Evolutionary conservation across 1,140 invertebrate genomes (phyloP).

Genomic region (Dreissena polymorpha): DNA sequence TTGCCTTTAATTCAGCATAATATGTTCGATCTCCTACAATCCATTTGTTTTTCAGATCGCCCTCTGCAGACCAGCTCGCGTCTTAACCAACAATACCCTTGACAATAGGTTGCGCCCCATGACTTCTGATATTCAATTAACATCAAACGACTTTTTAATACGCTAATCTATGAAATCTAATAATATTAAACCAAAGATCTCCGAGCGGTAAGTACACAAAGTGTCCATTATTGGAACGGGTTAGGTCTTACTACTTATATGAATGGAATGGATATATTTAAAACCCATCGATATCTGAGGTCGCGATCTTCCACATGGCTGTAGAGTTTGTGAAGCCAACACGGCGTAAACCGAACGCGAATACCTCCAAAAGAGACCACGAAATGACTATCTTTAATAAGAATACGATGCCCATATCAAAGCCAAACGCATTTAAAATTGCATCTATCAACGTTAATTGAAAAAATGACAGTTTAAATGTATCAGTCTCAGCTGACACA

Average conservation of each 20-base stretch:
- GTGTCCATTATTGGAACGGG: neutral
- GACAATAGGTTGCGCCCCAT: neutral
- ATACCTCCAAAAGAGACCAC: too few relatives aligned
- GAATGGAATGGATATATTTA: neutral
- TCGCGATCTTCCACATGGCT: neutral
- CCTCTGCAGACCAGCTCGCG: too few relatives aligned
- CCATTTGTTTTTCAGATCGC: too few relatives aligned
- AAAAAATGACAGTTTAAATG: neutral
- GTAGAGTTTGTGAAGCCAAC: too few relatives aligned
- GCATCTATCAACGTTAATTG: neutral
- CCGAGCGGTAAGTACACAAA: neutral
- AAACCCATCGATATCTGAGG: neutral
- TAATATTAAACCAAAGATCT: neutral
- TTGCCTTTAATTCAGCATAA: too few relatives aligned
- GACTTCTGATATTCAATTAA: slow-evolving; percentile 6
- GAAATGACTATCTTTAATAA: too few relatives aligned
- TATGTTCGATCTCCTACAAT: too few relatives aligned
- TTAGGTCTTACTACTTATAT: neutral
- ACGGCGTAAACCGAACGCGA: too few relatives aligned
- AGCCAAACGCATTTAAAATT: neutral
- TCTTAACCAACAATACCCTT: too few relatives aligned
- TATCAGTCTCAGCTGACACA: too few relatives aligned
- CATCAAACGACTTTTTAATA: slow-evolving; percentile 11
- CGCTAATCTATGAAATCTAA: slow-evolving; percentile 12
- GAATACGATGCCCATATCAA: neutral